Conservation (phyloP, 2,113 vertebrate genomes). For the Ornithorhynchus anatinus region DNA sequence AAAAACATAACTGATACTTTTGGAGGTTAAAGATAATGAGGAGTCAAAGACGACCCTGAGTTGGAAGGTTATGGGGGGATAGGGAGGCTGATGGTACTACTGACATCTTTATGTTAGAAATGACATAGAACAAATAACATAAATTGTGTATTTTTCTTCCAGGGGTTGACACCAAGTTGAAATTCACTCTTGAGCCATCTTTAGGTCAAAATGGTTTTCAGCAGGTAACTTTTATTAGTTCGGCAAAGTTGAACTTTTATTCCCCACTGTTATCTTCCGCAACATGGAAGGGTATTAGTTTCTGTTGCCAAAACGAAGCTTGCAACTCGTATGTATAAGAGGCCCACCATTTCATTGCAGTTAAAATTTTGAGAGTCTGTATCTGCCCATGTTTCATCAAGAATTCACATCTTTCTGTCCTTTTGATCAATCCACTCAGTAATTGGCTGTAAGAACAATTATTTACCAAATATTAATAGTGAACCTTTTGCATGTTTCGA, state of each 20-base stretch:
- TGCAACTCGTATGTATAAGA: not conserved
- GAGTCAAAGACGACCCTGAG: not conserved
- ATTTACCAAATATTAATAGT: not conserved
- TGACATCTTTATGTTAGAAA: not conserved
- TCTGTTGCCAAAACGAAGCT: not conserved
- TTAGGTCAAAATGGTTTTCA: constrained; percentile 97
- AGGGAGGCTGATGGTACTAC: not conserved
- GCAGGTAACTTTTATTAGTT: constrained; percentile 79
- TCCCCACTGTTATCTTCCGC: not conserved
- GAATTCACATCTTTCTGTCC: not conserved
- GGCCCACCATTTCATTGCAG: not conserved
- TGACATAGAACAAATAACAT: constrained; percentile 1
- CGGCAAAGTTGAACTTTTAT: constrained; percentile 2
- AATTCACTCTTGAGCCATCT: constrained; percentile 95
- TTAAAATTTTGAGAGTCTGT: not conserved
- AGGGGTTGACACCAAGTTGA: constrained; percentile 97
- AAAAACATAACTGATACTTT: not conserved
- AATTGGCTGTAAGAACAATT: not conserved
- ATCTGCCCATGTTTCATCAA: not conserved
- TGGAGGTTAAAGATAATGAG: not conserved
- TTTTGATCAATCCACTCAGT: not conserved
- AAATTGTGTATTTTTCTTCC: constrained; percentile 37
- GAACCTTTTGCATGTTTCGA: not conserved
- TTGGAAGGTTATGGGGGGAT: not conserved
- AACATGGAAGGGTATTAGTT: not conserved